Conservation (phyloP, 2,797 vertebrate species). For the Acrossocheilus wenchowensis region DNA sequence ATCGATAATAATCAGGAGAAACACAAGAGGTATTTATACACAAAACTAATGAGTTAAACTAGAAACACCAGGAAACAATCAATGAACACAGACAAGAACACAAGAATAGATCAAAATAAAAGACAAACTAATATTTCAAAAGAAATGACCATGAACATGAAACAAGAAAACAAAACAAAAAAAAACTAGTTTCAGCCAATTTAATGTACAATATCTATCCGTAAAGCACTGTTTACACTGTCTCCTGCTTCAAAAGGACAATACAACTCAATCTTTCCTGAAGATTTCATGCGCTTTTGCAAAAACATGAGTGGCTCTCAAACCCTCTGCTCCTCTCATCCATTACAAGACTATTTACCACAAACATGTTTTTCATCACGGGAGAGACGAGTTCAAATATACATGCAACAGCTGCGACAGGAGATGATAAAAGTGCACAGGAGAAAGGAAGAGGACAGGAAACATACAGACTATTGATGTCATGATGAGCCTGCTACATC, state of each 20-base stretch:
- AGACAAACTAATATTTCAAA: slow-evolving; percentile 11
- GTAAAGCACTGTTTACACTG: neutral
- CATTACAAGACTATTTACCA: neutral
- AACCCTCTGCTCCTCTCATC: neutral
- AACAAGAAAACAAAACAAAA: neutral
- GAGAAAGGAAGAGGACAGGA: neutral
- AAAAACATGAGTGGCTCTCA: neutral
- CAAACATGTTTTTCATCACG: slow-evolving; percentile 8
- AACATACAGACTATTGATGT: neutral
- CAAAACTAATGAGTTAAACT: slow-evolving; percentile 1
- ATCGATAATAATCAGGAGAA: slow-evolving; percentile 9
- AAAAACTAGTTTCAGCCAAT: neutral
- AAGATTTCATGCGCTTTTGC: neutral
- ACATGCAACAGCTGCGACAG: neutral
- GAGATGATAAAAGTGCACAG: neutral
- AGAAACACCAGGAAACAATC: neutral
- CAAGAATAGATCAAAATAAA: neutral
- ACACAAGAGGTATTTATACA: neutral
- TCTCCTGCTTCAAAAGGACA: neutral
- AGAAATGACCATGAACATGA: neutral
- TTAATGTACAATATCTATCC: neutral
- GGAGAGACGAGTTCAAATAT: neutral
- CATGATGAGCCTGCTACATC: neutral
- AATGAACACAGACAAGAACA: slow-evolving; percentile 18
- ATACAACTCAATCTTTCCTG: neutral